Percentiles rank a stretch among this genome's conserved stretches.
phyloP scores from a whole-genome alignment of 1,140 invertebrate genomes.

The Laodelphax striatellus region DNA sequence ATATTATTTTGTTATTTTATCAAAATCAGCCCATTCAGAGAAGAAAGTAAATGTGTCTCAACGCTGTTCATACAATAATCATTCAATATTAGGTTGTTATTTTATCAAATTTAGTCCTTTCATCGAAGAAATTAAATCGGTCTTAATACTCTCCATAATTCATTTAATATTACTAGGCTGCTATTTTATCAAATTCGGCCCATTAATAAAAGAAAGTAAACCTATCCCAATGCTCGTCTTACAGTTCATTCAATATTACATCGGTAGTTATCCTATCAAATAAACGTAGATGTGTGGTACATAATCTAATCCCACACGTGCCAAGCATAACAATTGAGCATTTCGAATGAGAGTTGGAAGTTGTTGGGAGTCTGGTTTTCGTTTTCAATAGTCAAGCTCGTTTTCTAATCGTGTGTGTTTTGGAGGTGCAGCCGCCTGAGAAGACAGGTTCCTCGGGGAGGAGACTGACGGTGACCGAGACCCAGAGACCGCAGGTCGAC shows the following conservation, averaged over 20 bases:
- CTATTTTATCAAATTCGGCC: too few relatives aligned
- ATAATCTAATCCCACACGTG: background rate
- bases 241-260: background rate
- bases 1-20: too few relatives aligned
- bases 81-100: too few relatives aligned
- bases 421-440: background rate
- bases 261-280: background rate
- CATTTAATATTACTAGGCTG: too few relatives aligned
- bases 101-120: too few relatives aligned
- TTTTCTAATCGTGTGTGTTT: background rate
- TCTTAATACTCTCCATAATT: too few relatives aligned
- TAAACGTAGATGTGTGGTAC: background rate
- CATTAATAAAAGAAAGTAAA: too few relatives aligned
- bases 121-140: too few relatives aligned
- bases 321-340: background rate
- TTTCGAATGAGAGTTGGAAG: background rate
- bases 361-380: background rate
- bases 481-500: background rate
- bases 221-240: too few relatives aligned
- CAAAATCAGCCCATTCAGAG: too few relatives aligned
- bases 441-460: background rate
- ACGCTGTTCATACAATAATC: too few relatives aligned
- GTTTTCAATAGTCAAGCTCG: background rate
- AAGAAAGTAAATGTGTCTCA: too few relatives aligned
- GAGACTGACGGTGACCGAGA: background rate